Evolutionary conservation across 1,140 invertebrate species (phyloP).

Genomic region (Lysiphlebus fabarum): DNA sequence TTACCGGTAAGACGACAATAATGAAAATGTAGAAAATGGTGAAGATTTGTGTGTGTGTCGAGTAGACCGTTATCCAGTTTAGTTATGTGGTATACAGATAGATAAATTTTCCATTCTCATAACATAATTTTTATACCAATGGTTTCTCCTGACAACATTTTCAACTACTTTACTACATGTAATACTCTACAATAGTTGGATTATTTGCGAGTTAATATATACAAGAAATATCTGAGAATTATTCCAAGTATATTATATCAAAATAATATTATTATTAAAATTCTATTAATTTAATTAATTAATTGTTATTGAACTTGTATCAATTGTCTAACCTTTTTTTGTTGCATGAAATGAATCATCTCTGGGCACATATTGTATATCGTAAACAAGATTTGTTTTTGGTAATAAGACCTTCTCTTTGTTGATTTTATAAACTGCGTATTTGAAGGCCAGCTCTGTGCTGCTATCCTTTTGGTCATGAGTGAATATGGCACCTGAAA

Average conservation of each 20-base stretch:
- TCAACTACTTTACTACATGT: too few relatives aligned
- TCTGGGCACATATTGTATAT: constrained; percentile 65
- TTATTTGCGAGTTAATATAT: too few relatives aligned
- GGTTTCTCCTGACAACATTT: constrained; percentile 7
- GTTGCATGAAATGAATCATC: constrained; percentile 67
- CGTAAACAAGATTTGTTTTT: constrained; percentile 64
- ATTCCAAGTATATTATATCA: too few relatives aligned
- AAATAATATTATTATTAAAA: too few relatives aligned
- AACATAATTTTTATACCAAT: constrained; percentile 3
- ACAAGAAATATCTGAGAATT: too few relatives aligned
- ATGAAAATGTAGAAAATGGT: not conserved
- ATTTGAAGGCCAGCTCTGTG: constrained; percentile 66
- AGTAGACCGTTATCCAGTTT: constrained; percentile 16
- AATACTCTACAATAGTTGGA: too few relatives aligned
- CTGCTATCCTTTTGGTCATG: constrained; percentile 65
- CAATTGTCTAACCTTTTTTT: constrained; percentile 60
- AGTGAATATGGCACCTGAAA: constrained; percentile 63
- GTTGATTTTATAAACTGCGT: constrained; percentile 67
- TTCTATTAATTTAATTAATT: too few relatives aligned
- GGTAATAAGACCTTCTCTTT: constrained; percentile 62
- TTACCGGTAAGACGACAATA: not conserved
- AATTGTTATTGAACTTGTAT: too few relatives aligned
- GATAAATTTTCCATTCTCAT: constrained; percentile 14
- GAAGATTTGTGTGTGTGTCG: constrained; percentile 7
- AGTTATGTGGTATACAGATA: constrained; percentile 19